A percentile compares a stretch with the other conserved stretches of the same genome.
Conservation (phyloP, 2,888 invertebrate genomes). For the Xylota sylvarum region DNA sequence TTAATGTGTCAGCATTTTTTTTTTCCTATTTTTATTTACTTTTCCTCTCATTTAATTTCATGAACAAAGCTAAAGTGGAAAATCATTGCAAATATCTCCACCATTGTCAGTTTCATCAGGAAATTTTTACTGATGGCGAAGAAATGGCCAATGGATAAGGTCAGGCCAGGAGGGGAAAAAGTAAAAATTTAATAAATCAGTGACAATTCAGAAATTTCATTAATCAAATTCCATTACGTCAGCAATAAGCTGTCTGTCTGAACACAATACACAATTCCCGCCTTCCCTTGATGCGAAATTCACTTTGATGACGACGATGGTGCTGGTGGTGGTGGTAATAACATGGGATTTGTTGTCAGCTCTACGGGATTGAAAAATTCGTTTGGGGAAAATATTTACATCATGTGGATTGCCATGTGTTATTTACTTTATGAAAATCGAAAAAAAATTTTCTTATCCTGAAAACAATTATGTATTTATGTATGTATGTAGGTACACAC, state of each 20-base stretch:
- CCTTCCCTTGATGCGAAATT: constrained; percentile 6
- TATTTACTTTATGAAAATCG: background rate
- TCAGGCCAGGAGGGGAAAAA: constrained; percentile 1
- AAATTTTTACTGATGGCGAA: constrained; percentile 23
- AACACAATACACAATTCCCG: constrained; percentile 21
- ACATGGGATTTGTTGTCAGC: background rate
- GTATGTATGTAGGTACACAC: too few relatives aligned
- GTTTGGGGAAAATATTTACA: constrained; percentile 17
- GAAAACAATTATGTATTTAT: too few relatives aligned
- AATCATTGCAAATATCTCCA: constrained; percentile 17
- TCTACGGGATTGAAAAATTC: background rate
- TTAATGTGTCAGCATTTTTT: constrained; percentile 12
- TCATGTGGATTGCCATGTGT: constrained; percentile 1
- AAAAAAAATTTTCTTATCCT: too few relatives aligned
- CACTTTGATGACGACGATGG: constrained; percentile 22
- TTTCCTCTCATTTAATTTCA: constrained; percentile 15
- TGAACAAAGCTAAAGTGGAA: constrained; percentile 18
- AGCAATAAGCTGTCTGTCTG: constrained; percentile 33
- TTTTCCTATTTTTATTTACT: constrained; percentile 20
- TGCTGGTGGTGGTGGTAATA: background rate
- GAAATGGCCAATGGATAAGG: constrained; percentile 12
- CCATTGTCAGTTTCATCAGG: constrained; percentile 24
- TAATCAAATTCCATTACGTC: constrained; percentile 55
- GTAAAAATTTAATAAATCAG: constrained; percentile 50
- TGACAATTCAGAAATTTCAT: constrained; percentile 49